Evolutionary conservation across 2,113 vertebrate species (phyloP).

Genomic region (Pangasianodon hypophthalmus): DNA sequence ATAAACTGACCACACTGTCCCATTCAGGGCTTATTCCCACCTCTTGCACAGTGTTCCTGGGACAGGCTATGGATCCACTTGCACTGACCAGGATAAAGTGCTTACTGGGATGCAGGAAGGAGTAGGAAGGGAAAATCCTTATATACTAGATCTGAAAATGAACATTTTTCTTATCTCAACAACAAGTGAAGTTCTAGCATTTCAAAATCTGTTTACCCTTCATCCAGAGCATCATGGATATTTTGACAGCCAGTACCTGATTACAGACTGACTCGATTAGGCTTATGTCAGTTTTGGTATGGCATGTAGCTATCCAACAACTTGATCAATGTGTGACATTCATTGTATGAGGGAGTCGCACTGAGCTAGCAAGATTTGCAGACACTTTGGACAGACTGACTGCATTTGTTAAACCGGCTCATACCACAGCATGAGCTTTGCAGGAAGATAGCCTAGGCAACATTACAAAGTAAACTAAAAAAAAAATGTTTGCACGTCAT

Average conservation of each 20-base stretch:
- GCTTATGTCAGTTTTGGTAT: neutral
- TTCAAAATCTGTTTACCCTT: neutral
- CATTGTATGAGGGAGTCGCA: neutral
- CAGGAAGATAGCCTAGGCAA: neutral
- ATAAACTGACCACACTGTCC: neutral
- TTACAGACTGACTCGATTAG: neutral
- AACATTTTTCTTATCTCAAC: neutral
- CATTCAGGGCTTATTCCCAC: neutral
- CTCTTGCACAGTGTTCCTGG: neutral
- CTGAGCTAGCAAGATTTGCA: neutral
- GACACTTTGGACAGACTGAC: neutral
- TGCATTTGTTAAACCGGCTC: neutral
- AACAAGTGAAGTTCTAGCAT: neutral
- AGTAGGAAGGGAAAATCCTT: neutral
- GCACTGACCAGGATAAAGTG: neutral
- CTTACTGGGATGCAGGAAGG: neutral
- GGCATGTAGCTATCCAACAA: neutral
- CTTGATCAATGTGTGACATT: neutral
- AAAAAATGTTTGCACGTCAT: neutral
- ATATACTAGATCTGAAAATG: neutral
- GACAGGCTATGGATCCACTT: neutral
- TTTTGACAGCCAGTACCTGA: neutral
- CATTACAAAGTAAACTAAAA: neutral
- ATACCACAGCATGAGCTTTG: neutral
- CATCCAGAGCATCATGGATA: neutral